Percentiles rank a stretch among this genome's conserved stretches.
Conservation (phyloP, 2,113 vertebrate genomes). For the Labeo catla region DNA sequence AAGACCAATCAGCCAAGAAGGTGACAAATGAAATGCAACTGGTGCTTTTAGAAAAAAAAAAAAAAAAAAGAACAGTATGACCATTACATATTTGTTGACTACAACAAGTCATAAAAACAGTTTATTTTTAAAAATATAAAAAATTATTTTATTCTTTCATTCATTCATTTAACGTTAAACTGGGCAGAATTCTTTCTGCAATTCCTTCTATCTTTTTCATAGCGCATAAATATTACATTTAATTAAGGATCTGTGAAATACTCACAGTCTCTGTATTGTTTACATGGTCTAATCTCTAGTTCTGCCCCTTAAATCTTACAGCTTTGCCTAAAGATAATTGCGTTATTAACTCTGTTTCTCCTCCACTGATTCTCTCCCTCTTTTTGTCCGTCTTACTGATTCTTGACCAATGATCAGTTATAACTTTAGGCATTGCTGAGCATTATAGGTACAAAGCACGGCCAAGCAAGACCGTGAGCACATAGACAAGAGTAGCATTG, state of each 20-base stretch:
- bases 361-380: slow-evolving; percentile 9
- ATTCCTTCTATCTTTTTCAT: neutral
- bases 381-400: neutral
- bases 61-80: neutral
- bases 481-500: slow-evolving; percentile 62
- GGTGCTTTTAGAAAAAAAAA: neutral
- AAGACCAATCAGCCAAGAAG: neutral
- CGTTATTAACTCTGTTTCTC: slow-evolving; percentile 14
- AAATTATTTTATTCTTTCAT: too few relatives aligned
- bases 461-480: slow-evolving; percentile 49
- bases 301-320: slow-evolving; percentile 1
- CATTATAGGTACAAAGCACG: slow-evolving; percentile 23
- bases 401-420: slow-evolving; percentile 62
- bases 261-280: neutral
- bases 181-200: neutral
- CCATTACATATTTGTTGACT: neutral
- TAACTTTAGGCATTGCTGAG: slow-evolving; percentile 69
- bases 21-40: neutral
- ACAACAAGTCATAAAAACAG: too few relatives aligned
- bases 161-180: too few relatives aligned
- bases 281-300: neutral
- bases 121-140: too few relatives aligned
- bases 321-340: slow-evolving; percentile 11
- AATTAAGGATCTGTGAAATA: neutral
- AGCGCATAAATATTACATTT: neutral